Percentiles rank a stretch among this genome's conserved stretches.
Conservation (phyloP, 92 coral and sea anemone genomes). For the Actinernus sp. region DNA sequence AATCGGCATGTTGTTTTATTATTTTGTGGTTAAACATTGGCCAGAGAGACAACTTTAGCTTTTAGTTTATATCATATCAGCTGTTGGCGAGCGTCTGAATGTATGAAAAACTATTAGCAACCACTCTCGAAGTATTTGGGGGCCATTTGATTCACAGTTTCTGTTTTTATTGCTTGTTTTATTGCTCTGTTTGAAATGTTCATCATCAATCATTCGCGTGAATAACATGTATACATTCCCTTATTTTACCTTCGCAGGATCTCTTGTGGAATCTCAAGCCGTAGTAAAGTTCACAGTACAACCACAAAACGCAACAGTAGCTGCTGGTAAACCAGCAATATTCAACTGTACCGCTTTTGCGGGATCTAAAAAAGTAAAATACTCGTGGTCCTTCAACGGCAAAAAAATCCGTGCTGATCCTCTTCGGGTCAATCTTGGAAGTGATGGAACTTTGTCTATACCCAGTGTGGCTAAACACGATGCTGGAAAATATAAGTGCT, state of each 20-base stretch:
- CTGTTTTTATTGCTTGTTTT: neutral
- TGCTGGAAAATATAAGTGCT: constrained; percentile 64
- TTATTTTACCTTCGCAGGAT: constrained; percentile 47
- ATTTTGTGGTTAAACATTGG: constrained; percentile 24
- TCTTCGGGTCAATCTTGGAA: constrained; percentile 11
- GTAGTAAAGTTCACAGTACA: constrained; percentile 39
- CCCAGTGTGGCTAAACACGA: constrained; percentile 36
- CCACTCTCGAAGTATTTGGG: neutral
- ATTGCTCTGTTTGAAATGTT: no score
- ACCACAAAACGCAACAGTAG: constrained; percentile 45
- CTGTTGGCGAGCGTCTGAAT: no score
- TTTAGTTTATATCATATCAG: no score
- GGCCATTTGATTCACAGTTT: neutral
- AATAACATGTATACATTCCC: no score
- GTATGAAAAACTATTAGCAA: neutral
- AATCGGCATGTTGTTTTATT: constrained; percentile 51
- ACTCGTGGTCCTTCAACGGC: constrained; percentile 53
- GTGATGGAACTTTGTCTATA: constrained; percentile 62
- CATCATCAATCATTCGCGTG: no score
- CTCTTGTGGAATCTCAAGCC: constrained; percentile 57
- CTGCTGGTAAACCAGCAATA: constrained; percentile 38
- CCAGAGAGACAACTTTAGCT: neutral
- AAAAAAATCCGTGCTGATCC: neutral
- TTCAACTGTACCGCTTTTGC: constrained; percentile 56
- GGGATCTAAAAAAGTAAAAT: constrained; percentile 13